Evolutionary conservation across 1,140 invertebrate species (phyloP), one percentile per base, ranked within the genome.

Genomic region (Euglossa dilemma): DNA sequence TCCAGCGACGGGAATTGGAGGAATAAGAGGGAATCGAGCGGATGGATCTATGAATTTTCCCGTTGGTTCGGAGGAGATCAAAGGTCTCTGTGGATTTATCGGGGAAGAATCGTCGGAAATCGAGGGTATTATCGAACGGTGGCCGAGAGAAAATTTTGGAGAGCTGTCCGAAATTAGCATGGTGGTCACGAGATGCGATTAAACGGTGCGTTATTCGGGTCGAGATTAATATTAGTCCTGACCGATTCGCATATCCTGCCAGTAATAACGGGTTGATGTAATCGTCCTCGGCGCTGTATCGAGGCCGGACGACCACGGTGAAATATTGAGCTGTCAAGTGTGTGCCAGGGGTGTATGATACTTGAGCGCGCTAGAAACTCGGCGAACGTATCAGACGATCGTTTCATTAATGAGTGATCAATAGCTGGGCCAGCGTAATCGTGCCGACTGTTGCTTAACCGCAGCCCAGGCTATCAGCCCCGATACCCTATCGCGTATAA

Each of bases 311-410:
- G 54, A 57, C 45, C 64, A 11, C 74, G 64, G 43, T 83, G 81
- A 83, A 83, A 83, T 83, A 83, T 83, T 83, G 81, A 79, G 67
- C 81, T 79, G 81, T 83, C 81, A 79, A 79, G 81, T 67, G 73
- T 63, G 72, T 63, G 61, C 50, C 52, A 66, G 52, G 20, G 61
- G 80, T 79, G 67, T 83, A 72, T 79, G 81, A 83, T 83, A 79
- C 81, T 83, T 83, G 81, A 83, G 20, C 36, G 75, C 64, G 23
- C 28, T 50, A 71, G 81, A 79, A 79, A 71, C 75, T 69, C 56
- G 52, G 45, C 78, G 67, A 79, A 78, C 75, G 81, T 83, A 83
- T 83, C 81, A 83, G 81, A 83, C 56, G 81, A 69, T 83, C 81
- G 81, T 83, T 83, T 83, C 81, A 64, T 70, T 83, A 83, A 83